Evolutionary conservation across 2,797 vertebrate genomes (phyloP).

Genomic region (Spinibarbus caldwelli): DNA sequence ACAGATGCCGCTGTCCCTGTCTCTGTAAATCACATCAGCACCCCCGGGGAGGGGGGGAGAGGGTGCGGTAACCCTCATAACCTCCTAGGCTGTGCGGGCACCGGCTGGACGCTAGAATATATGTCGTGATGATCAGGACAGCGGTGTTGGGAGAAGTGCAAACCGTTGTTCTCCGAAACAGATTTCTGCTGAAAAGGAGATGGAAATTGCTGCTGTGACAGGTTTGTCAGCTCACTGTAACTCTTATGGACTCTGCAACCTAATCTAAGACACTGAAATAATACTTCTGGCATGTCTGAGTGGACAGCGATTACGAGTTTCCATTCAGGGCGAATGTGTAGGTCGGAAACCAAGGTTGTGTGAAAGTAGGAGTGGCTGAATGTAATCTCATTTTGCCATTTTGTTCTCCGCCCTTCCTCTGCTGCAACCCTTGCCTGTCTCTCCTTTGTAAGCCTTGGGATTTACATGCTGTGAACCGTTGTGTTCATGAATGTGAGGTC

Average conservation of each 20-base stretch:
- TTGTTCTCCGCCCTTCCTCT: not conserved
- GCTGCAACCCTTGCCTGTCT: slow-evolving; percentile 9
- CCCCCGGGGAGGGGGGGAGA: not conserved
- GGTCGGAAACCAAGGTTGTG: slow-evolving; percentile 6
- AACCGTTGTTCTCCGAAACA: slow-evolving; percentile 57
- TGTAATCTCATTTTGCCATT: slow-evolving; percentile 17
- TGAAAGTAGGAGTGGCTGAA: slow-evolving; percentile 13
- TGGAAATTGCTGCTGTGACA: not conserved
- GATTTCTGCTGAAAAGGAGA: slow-evolving; percentile 45
- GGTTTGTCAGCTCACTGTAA: slow-evolving; percentile 34
- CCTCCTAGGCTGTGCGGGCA: slow-evolving; percentile 37
- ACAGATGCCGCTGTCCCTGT: slow-evolving; percentile 49
- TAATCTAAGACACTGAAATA: slow-evolving; percentile 36
- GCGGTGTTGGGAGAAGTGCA: slow-evolving; percentile 20
- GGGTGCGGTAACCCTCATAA: slow-evolving; percentile 47
- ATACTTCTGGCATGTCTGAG: slow-evolving; percentile 1
- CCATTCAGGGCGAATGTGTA: not conserved
- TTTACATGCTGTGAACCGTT: slow-evolving; percentile 31
- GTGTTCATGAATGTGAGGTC: slow-evolving; percentile 45
- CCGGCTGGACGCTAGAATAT: slow-evolving; percentile 39
- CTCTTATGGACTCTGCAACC: slow-evolving; percentile 30
- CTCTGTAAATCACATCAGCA: slow-evolving; percentile 66
- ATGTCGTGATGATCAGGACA: slow-evolving; percentile 40
- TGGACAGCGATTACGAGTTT: slow-evolving; percentile 24
- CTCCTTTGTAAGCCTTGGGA: slow-evolving; percentile 21